phyloP scores from a whole-genome alignment of 2,888 invertebrate genomes.

The Eupithecia abbreviata region DNA sequence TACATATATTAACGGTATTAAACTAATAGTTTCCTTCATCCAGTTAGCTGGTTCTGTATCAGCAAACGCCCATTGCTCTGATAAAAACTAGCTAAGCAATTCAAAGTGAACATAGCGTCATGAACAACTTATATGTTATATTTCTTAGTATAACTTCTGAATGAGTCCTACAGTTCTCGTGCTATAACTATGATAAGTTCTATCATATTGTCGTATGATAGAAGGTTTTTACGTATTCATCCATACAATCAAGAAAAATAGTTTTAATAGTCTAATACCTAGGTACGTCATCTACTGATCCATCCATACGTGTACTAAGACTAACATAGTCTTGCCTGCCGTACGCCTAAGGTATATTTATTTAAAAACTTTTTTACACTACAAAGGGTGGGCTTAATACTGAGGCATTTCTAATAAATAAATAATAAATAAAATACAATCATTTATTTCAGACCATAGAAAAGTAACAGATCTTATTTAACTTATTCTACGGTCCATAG shows the following conservation, averaged over 20 bases:
- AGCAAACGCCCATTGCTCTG: not conserved
- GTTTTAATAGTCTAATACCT: not conserved
- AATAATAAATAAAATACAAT: no score
- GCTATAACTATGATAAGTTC: not conserved
- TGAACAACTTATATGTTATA: no score
- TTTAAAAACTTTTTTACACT: no score
- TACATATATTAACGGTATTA: not conserved
- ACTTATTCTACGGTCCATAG: no score
- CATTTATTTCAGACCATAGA: no score
- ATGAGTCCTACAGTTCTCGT: not conserved
- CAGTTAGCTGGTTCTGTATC: not conserved
- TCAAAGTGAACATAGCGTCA: not conserved
- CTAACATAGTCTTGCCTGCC: not conserved
- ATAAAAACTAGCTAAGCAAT: not conserved
- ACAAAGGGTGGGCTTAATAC: no score
- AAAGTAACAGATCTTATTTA: no score
- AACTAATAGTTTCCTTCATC: not conserved
- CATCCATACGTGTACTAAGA: not conserved
- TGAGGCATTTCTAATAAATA: no score
- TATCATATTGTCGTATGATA: not conserved
- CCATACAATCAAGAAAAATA: not conserved
- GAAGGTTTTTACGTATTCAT: not conserved
- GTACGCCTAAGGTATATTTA: not conserved
- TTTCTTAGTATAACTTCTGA: not conserved
- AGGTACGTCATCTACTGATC: not conserved